Conservation (phyloP, 2,113 vertebrate genomes). For the Limnothrissa miodon region DNA sequence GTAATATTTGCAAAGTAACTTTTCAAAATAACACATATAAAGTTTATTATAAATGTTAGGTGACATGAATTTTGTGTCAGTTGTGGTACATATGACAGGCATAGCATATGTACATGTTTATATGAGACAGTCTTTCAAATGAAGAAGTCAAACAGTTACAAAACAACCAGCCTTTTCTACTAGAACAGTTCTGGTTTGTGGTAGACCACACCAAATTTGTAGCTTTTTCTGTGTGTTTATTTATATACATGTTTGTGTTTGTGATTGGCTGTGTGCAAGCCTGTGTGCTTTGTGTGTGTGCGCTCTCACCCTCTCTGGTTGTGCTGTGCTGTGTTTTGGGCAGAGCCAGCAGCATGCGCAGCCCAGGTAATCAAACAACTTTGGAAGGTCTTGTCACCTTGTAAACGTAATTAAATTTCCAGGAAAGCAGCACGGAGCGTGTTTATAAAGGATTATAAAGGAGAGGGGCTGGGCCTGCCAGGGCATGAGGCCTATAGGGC, state of each 20-base stretch:
- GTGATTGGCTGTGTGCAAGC: neutral
- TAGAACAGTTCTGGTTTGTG: neutral
- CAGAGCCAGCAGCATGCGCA: conserved; percentile 22
- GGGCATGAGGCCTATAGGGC: conserved; percentile 27
- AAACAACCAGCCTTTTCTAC: neutral
- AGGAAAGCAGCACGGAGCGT: conserved; percentile 43
- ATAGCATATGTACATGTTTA: too few relatives aligned
- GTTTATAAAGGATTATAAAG: conserved; percentile 53
- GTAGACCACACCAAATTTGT: neutral
- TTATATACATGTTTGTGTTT: neutral
- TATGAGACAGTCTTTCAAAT: too few relatives aligned
- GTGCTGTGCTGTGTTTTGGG: conserved; percentile 1
- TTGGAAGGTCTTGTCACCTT: conserved; percentile 51
- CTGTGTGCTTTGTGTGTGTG: neutral
- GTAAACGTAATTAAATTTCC: conserved; percentile 53
- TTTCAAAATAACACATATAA: too few relatives aligned
- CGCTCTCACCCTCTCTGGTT: neutral
- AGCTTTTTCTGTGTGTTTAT: neutral
- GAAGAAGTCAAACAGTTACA: too few relatives aligned
- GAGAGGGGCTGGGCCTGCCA: conserved; percentile 27
- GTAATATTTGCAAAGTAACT: too few relatives aligned
- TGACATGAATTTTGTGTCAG: too few relatives aligned
- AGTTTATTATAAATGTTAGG: too few relatives aligned
- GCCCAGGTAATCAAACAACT: conserved; percentile 40
- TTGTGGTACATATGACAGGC: too few relatives aligned